These are phyloP conservation scores for Microcebus tavaratra DNA, from an alignment of 2,113 vertebrate species.

Conservation along the genomic window DNA sequence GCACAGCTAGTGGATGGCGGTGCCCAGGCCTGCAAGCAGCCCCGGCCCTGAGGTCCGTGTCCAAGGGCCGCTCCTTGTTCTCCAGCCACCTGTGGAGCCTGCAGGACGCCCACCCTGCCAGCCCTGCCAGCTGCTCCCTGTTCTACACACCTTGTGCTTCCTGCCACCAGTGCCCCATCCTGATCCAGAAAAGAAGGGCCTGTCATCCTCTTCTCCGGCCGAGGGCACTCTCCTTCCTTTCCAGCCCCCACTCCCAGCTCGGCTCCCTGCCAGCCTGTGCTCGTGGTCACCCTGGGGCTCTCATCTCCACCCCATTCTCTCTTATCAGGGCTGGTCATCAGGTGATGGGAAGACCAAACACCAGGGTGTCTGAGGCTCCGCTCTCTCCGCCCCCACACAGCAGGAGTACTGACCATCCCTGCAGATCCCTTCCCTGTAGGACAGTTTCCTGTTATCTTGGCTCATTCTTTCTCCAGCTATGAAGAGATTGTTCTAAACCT, in stretches of 20 bases:
- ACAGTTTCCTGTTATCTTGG: conserved; percentile 81
- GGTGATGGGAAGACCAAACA: not conserved
- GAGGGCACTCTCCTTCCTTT: not conserved
- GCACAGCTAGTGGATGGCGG: not conserved
- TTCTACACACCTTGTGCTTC: too few relatives aligned
- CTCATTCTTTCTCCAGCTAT: conserved; percentile 82
- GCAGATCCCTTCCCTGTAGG: conserved; percentile 78
- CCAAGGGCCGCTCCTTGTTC: fast-evolving
- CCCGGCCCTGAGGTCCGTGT: not conserved
- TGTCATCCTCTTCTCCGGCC: fast-evolving
- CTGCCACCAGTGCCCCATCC: not conserved
- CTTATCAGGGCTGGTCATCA: not conserved
- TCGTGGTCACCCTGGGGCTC: not conserved
- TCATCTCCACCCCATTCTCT: not conserved
- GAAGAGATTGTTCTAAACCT: conserved; percentile 85
- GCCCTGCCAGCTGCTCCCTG: too few relatives aligned
- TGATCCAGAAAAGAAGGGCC: not conserved
- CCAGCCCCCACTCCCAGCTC: not conserved
- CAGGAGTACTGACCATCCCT: conserved; percentile 56
- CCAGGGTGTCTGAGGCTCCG: conserved; percentile 62
- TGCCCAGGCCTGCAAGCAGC: not conserved
- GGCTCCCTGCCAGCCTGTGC: not conserved
- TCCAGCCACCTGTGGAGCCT: not conserved
- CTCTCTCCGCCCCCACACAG: conserved; percentile 73
- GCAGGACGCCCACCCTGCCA: not conserved